Conservation (phyloP, 2,888 invertebrate genomes). For the Meganola albula region DNA sequence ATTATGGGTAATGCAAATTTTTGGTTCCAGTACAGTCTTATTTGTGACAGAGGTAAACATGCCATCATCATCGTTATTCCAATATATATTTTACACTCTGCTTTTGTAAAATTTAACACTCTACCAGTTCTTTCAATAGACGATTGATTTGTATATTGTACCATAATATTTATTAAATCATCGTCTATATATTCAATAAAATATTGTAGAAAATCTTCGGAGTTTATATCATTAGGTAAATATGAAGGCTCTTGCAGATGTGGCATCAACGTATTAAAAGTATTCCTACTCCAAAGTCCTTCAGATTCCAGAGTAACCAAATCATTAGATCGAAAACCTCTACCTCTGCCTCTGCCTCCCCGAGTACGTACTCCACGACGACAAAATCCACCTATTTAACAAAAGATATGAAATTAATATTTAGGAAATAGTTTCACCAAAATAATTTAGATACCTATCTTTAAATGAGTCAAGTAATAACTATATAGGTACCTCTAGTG, state of each 20-base stretch:
- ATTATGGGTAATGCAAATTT: constrained; percentile 14
- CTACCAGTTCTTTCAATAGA: constrained; percentile 8
- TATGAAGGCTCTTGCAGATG: neutral
- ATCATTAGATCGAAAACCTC: too few relatives aligned
- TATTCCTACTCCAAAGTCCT: neutral
- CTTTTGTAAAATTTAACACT: constrained; percentile 6
- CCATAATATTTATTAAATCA: constrained; percentile 8
- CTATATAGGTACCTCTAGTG: too few relatives aligned
- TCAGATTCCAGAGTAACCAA: too few relatives aligned
- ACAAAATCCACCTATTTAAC: too few relatives aligned
- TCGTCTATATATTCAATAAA: constrained; percentile 8
- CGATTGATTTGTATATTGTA: constrained; percentile 9
- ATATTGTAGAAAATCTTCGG: neutral
- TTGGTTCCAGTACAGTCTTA: constrained; percentile 11
- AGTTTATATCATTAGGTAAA: neutral
- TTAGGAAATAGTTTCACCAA: too few relatives aligned
- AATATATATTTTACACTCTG: constrained; percentile 11
- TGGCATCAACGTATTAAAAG: neutral
- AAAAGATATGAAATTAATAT: too few relatives aligned
- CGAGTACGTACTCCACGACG: too few relatives aligned
- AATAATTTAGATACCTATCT: too few relatives aligned
- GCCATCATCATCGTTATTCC: constrained; percentile 12
- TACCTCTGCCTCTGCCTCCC: too few relatives aligned
- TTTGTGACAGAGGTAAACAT: constrained; percentile 4
- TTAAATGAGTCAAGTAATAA: too few relatives aligned